These are phyloP conservation scores for Formica exsecta DNA, from an alignment of 1,140 invertebrate genomes.

Conservation along the genomic window DNA sequence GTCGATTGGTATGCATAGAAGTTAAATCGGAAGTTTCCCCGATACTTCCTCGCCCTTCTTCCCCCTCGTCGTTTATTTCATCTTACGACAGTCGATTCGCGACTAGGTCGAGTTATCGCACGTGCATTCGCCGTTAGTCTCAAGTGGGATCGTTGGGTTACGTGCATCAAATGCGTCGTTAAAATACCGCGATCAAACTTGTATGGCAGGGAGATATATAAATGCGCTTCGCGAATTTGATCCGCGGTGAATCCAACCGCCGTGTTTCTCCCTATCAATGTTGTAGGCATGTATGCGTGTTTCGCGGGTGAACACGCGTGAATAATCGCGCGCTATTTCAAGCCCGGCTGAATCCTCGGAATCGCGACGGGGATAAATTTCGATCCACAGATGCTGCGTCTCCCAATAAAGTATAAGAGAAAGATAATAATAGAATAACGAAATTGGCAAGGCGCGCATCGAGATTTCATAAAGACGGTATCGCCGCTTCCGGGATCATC, in stretches of 20 bases:
- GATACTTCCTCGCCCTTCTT: background rate
- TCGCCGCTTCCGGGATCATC: background rate
- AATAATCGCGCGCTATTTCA: constrained; percentile 17
- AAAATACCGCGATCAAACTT: constrained; percentile 33
- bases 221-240: constrained; percentile 2
- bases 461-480: background rate
- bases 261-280: background rate
- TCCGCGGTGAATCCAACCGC: constrained; percentile 16
- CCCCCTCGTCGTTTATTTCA: constrained; percentile 18
- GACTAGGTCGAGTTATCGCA: constrained; percentile 27
- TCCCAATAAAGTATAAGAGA: background rate
- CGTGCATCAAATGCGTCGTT: background rate
- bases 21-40: constrained; percentile 34
- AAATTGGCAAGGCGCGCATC: background rate
- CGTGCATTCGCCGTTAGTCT: constrained; percentile 17
- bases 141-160: constrained; percentile 23
- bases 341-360: background rate
- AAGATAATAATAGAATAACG: background rate
- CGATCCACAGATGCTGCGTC: background rate
- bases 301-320: constrained; percentile 22
- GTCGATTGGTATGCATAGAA: constrained; percentile 55
- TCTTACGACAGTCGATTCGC: constrained; percentile 51
- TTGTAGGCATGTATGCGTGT: background rate
- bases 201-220: background rate
- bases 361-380: constrained; percentile 4